phyloP scores from a whole-genome alignment of 2,797 vertebrate genomes.

The Anolis apletophallus region DNA sequence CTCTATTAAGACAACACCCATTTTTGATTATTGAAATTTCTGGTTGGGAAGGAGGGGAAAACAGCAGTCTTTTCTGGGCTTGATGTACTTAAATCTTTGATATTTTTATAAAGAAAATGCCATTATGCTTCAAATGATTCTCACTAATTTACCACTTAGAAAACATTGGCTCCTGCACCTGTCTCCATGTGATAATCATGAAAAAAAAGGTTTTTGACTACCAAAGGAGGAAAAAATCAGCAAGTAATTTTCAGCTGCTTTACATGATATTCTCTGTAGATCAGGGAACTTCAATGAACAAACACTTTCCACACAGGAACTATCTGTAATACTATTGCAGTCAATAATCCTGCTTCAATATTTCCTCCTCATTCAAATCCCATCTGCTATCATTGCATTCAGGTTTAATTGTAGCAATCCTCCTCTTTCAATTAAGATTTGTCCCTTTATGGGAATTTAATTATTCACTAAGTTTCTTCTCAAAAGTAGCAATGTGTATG shows the following conservation, averaged over 20 bases:
- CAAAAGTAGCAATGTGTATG: no score
- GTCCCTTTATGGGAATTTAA: background rate
- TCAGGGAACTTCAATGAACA: background rate
- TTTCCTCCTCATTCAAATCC: background rate
- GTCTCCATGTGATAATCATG: background rate
- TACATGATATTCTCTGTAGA: background rate
- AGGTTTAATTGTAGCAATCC: no score
- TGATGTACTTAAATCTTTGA: background rate
- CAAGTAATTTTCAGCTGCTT: background rate
- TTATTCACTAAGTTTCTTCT: background rate
- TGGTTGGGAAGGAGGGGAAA: background rate
- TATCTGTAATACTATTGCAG: background rate
- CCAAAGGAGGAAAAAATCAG: background rate
- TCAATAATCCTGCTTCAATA: background rate
- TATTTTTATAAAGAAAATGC: background rate
- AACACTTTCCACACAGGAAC: background rate
- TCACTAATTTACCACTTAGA: constrained; percentile 3
- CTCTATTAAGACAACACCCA: background rate
- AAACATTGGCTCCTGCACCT: background rate
- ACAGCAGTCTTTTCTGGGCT: background rate
- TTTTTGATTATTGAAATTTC: background rate
- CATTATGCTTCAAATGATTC: background rate
- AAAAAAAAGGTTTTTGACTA: background rate
- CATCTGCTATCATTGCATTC: background rate
- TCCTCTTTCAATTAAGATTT: no score